Conservation (phyloP, 2,888 invertebrate genomes). For the Latrodectus elegans region DNA sequence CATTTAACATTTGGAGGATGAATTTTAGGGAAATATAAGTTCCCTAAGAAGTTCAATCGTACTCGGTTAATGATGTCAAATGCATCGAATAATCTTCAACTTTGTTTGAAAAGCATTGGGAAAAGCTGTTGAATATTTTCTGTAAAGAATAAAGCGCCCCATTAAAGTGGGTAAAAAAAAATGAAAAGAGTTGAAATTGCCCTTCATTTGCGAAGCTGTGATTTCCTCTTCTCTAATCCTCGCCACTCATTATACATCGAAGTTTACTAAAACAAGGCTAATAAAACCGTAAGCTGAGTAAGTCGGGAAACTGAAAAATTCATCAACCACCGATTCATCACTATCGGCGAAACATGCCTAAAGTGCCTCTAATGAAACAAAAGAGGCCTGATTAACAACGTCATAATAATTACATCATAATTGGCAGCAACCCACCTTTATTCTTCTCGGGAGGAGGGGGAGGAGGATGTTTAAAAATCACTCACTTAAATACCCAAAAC, state of each 20-base stretch:
- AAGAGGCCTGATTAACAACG: constrained; percentile 64
- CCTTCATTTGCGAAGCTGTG: too few species aligned
- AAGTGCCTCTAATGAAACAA: constrained; percentile 62
- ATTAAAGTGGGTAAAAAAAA: too few species aligned
- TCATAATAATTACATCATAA: constrained; percentile 60
- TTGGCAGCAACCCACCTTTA: constrained; percentile 15
- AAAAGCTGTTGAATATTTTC: too few species aligned
- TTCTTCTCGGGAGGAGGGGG: not conserved
- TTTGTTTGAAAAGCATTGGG: too few species aligned
- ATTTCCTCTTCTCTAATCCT: not conserved
- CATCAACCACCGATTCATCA: constrained; percentile 16
- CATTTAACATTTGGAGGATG: too few species aligned
- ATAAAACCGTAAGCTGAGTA: constrained; percentile 37
- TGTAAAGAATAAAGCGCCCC: too few species aligned
- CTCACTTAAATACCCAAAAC: constrained; percentile 58
- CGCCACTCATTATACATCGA: not conserved
- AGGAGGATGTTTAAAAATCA: constrained; percentile 58
- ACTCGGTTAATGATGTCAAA: too few species aligned
- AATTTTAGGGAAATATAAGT: too few species aligned
- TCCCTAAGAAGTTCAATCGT: too few species aligned
- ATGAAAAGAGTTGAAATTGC: too few species aligned
- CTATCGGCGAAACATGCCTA: constrained; percentile 28
- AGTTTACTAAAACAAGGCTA: constrained; percentile 11
- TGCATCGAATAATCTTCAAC: too few species aligned
- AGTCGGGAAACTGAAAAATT: constrained; percentile 37